Evolutionary conservation across 2,888 invertebrate genomes (phyloP), one percentile per base, ranked within the genome.

Genomic region (Euphydryas editha): DNA sequence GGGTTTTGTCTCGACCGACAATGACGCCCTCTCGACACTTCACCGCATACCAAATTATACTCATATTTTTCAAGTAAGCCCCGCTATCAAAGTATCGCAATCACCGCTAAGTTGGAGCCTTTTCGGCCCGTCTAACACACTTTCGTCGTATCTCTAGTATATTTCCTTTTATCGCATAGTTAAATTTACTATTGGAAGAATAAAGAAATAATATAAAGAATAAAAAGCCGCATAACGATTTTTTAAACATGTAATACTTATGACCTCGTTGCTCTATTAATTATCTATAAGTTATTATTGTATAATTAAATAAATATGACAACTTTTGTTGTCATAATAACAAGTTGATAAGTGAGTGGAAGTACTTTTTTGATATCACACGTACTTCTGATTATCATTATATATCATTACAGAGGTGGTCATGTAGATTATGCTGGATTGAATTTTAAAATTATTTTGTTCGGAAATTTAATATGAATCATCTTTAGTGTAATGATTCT

Each of bases 21-120:
- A 81, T 81, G 81, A 83, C 80, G 81, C 81, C 81, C 72, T 70
- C 75, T 68, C 80, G 81, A 84, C 83, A 82, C 83, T 80, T 80
- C 78, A 73, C 82, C 84, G 89, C 88, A 90, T 92, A 90, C 90
- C 76, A 90, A 91, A 88, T 86, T 85, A 81, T 81, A 78, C 80
- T 77, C 85, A 86, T 87, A 88, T 90, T 90, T 89, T 88, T 87
- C 85, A 83, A 79, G 76, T 85, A 88, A 89, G 84, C 85, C 81
- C 78, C 65, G 71, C 80, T 83, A 85, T 86, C 84, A 84, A 84
- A 84, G 82, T 81, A 83, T 82, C 77, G 76, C 75, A 76, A 76
- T 76, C 79, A 78, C 72, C 74, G 69, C 72, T 64, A 76, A 75
- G 72, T 77, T 75, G 68, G 73, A 66, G 68, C 68, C 61, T 69